Evolutionary conservation across 2,797 vertebrate genomes (phyloP).

Genomic region (Cheirogaleus major): DNA sequence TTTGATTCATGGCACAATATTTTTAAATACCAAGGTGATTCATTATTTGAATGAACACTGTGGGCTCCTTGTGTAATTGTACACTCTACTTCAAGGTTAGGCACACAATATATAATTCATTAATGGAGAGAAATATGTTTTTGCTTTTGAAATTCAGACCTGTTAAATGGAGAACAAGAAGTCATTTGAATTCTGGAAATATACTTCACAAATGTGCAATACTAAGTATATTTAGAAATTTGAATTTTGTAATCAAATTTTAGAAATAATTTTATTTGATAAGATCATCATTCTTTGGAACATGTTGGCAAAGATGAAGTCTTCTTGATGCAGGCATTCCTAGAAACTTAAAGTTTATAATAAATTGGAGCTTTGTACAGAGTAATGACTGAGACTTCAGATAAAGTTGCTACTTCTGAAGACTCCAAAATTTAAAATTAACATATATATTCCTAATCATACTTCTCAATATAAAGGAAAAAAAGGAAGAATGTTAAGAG

Average conservation of each 20-base stretch:
- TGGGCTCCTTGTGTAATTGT: not conserved
- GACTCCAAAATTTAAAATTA: constrained; percentile 23
- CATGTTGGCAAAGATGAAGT: not conserved
- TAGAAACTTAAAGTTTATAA: not conserved
- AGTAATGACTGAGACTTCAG: not conserved
- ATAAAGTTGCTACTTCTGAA: constrained; percentile 23
- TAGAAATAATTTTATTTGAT: not conserved
- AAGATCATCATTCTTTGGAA: not conserved
- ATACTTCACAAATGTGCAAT: not conserved
- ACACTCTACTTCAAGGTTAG: not conserved
- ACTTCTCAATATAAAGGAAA: constrained; percentile 29
- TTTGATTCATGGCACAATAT: constrained; percentile 46
- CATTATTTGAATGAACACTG: constrained; percentile 24
- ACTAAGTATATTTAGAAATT: not conserved
- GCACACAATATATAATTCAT: not conserved
- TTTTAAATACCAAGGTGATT: constrained; percentile 50
- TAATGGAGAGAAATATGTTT: not conserved
- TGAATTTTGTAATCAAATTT: not conserved
- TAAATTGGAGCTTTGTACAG: not conserved
- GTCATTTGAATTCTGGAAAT: not conserved
- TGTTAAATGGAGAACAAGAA: not conserved
- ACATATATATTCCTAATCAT: constrained; percentile 15
- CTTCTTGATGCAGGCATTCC: not conserved
- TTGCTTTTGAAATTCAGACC: constrained; percentile 20
- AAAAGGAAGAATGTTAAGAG: constrained; percentile 40